Conservation (phyloP, 2,888 invertebrate genomes). For the Drosophila meridiana region DNA sequence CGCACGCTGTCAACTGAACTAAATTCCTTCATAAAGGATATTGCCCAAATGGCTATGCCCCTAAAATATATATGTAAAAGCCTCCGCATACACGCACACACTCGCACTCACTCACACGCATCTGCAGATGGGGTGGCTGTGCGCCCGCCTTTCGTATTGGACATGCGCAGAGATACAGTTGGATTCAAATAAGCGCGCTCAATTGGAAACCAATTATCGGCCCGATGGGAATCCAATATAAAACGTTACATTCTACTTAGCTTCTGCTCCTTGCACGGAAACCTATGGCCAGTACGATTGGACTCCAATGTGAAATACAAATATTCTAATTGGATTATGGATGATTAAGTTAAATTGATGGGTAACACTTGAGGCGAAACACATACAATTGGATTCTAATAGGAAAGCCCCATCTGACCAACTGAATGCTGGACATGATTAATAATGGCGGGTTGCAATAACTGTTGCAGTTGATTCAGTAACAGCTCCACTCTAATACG, state of each 20-base stretch:
- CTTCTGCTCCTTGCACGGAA: too few species aligned
- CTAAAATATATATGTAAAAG: conserved; percentile 12
- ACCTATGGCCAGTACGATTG: too few species aligned
- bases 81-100: conserved; percentile 1
- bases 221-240: neutral
- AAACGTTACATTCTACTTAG: neutral
- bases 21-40: conserved; percentile 71
- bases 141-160: conserved; percentile 14
- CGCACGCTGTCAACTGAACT: conserved; percentile 77
- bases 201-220: neutral
- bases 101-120: neutral
- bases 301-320: too few species aligned
- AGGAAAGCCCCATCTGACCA: neutral
- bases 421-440: neutral
- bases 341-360: too few species aligned
- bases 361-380: neutral
- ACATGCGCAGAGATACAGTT: conserved; percentile 52
- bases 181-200: conserved; percentile 47
- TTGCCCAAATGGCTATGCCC: conserved; percentile 51
- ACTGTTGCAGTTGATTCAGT: neutral
- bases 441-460: neutral
- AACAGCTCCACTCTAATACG: neutral
- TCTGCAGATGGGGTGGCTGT: conserved; percentile 38
- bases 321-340: too few species aligned
- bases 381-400: conserved; percentile 22